phyloP scores from a whole-genome alignment of 2,888 invertebrate genomes.

The Teleogryllus oceanicus region DNA sequence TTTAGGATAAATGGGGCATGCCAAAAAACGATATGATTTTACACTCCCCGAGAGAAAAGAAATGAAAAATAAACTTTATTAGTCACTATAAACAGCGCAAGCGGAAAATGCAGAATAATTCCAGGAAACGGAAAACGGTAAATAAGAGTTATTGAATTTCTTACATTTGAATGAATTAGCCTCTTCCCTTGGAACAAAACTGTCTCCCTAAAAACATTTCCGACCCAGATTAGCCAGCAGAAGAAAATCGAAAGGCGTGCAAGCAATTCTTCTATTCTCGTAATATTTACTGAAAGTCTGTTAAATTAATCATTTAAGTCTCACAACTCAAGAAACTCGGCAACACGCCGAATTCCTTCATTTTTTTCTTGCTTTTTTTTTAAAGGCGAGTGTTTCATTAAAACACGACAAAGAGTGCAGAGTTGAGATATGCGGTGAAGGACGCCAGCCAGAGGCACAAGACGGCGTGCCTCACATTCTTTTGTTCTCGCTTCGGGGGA shows the following conservation, averaged over 20 bases:
- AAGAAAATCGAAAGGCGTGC: background rate
- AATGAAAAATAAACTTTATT: too few relatives aligned
- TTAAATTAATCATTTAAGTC: slow-evolving; percentile 9
- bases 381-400: slow-evolving; percentile 1
- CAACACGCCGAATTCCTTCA: background rate
- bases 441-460: background rate
- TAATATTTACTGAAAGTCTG: background rate
- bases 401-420: background rate
- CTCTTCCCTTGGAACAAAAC: too few relatives aligned
- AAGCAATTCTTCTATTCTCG: background rate
- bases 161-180: too few relatives aligned
- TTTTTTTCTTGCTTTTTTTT: background rate
- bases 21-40: too few relatives aligned
- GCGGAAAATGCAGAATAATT: too few relatives aligned
- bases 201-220: too few relatives aligned
- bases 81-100: too few relatives aligned
- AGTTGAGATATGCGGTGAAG: background rate
- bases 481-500: background rate
- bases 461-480: background rate
- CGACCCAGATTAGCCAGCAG: too few relatives aligned
- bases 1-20: too few relatives aligned
- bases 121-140: too few relatives aligned
- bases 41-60: too few relatives aligned
- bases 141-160: too few relatives aligned
- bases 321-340: background rate